A percentile compares a stretch with the other conserved stretches of the same genome.
Conservation (phyloP, 2,797 vertebrate species). For the Acipenser transmontanus region DNA sequence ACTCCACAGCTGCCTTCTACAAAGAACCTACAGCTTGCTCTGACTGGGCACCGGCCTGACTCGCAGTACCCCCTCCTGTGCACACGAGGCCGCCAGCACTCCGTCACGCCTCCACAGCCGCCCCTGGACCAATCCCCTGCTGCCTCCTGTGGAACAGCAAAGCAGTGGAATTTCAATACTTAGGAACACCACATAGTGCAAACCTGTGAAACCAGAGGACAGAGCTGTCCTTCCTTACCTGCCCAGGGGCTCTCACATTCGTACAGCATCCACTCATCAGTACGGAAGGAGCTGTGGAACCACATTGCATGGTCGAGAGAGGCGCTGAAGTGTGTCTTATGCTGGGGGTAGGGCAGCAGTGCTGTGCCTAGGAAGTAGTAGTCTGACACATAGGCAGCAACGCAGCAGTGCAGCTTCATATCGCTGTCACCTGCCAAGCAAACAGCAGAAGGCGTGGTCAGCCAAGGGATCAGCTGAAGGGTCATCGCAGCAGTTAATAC, state of each 20-base stretch:
- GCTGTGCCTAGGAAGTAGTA: slow-evolving; percentile 76
- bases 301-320: slow-evolving; percentile 95
- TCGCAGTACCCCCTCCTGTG: slow-evolving; percentile 84
- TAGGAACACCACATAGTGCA: slow-evolving; percentile 5
- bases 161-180: background rate
- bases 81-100: slow-evolving; percentile 78
- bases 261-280: slow-evolving; percentile 92
- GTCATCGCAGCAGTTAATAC: background rate
- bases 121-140: slow-evolving; percentile 81
- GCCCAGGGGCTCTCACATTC: slow-evolving; percentile 93
- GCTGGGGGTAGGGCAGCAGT: slow-evolving; percentile 61
- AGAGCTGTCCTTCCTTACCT: slow-evolving; percentile 50
- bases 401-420: slow-evolving; percentile 91
- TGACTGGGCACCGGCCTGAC: slow-evolving; percentile 37
- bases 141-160: slow-evolving; percentile 58
- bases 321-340: slow-evolving; percentile 55
- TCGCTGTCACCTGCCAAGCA: slow-evolving; percentile 72
- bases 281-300: slow-evolving; percentile 86
- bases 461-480: background rate
- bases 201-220: background rate
- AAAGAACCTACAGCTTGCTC: slow-evolving; percentile 70
- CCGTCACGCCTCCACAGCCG: slow-evolving; percentile 86
- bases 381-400: slow-evolving; percentile 90
- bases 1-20: background rate
- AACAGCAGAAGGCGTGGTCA: slow-evolving; percentile 14